These are phyloP conservation scores for Rotaria sp. DNA, from an alignment of 2,888 invertebrate species.

Conservation along the genomic window DNA sequence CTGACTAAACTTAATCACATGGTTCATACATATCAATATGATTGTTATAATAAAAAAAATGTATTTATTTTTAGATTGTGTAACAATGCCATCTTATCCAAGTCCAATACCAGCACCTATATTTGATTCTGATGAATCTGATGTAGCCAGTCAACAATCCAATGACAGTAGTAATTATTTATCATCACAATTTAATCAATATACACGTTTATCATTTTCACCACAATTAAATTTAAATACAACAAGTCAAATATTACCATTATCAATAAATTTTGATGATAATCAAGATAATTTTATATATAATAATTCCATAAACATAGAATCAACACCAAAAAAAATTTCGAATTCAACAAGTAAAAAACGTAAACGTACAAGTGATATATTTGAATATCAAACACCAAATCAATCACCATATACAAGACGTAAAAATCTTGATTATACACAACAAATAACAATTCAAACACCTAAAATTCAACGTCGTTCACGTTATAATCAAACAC, in stretches of 20 bases:
- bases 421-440: neutral
- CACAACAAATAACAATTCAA: neutral
- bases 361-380: neutral
- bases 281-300: neutral
- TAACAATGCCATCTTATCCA: neutral
- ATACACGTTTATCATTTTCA: neutral
- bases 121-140: neutral
- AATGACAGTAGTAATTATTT: neutral
- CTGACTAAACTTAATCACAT: neutral
- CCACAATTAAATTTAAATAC: neutral
- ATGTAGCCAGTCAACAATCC: neutral
- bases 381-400: neutral
- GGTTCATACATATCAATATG: neutral
- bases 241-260: neutral
- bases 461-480: conserved; percentile 1
- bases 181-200: neutral
- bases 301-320: neutral
- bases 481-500: neutral
- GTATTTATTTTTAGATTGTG: neutral
- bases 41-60: too few species aligned
- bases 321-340: neutral
- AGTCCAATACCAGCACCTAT: neutral
- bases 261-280: neutral
- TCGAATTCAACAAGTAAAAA: neutral
- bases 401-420: conserved; percentile 7